Evolutionary conservation across 1,140 invertebrate genomes (phyloP).

Genomic region (Agraylea sexmaculata): DNA sequence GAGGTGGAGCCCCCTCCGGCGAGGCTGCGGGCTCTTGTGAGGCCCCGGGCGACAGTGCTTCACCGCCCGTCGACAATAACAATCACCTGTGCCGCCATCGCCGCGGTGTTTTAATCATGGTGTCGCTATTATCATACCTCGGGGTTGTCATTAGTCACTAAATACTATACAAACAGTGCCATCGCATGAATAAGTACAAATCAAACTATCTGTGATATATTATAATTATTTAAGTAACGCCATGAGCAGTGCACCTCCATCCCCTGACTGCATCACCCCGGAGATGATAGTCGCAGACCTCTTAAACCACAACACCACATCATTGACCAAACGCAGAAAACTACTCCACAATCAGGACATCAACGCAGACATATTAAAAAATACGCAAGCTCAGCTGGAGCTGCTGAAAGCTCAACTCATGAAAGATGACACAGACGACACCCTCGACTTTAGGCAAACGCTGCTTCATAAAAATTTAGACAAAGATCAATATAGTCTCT

Average conservation of each 20-base stretch:
- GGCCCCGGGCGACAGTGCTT: no score
- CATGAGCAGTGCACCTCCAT: constrained; percentile 19
- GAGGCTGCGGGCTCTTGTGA: no score
- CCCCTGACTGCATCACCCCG: constrained; percentile 14
- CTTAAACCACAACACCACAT: constrained; percentile 16
- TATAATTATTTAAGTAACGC: no score
- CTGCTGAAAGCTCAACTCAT: constrained; percentile 17
- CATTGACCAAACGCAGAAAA: constrained; percentile 14
- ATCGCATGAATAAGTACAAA: no score
- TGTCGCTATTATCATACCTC: no score
- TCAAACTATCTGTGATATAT: no score
- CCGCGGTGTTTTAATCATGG: no score
- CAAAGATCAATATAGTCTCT: constrained; percentile 13
- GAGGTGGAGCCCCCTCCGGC: no score
- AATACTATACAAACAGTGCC: no score
- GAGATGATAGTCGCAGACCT: constrained; percentile 17
- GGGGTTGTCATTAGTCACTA: no score
- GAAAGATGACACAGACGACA: constrained; percentile 13
- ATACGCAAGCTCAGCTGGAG: constrained; percentile 17
- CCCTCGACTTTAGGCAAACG: constrained; percentile 15
- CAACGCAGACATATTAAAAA: constrained; percentile 15
- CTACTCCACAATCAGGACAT: constrained; percentile 11
- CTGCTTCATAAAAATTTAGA: constrained; percentile 19
- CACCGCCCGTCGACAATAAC: no score
- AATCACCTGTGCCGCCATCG: no score